Conservation (phyloP, 2,888 invertebrate species). For the Hirtodrosophila trivittata region DNA sequence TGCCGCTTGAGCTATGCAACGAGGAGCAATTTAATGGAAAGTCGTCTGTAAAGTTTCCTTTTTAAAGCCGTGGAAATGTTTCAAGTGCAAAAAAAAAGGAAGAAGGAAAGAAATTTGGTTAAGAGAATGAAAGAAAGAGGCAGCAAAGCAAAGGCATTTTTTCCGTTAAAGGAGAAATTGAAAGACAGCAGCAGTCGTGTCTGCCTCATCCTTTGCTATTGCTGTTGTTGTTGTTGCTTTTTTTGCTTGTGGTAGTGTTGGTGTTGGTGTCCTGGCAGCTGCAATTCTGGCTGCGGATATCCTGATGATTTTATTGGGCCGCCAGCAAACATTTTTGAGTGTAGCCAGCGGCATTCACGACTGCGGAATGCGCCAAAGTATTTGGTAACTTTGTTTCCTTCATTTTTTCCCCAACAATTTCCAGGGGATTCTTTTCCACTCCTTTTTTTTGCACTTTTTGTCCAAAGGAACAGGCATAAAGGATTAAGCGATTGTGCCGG, state of each 20-base stretch:
- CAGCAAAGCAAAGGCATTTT: slow-evolving; percentile 64
- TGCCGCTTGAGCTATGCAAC: slow-evolving; percentile 46
- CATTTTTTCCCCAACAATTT: slow-evolving; percentile 36
- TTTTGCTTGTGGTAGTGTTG: slow-evolving; percentile 6
- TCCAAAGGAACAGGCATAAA: slow-evolving; percentile 64
- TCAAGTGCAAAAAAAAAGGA: slow-evolving; percentile 57
- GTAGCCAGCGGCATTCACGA: slow-evolving; percentile 73
- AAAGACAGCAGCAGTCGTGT: slow-evolving; percentile 60
- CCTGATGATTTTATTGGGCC: slow-evolving; percentile 80
- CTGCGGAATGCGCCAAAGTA: slow-evolving; percentile 77
- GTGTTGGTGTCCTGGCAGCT: slow-evolving; percentile 46
- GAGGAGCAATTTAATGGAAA: slow-evolving; percentile 65
- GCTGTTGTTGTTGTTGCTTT: slow-evolving; percentile 1
- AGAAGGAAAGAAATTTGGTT: slow-evolving; percentile 20
- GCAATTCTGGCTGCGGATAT: slow-evolving; percentile 74
- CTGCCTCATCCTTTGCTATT: slow-evolving; percentile 37
- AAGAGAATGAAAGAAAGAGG: slow-evolving; percentile 18
- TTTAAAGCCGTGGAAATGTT: slow-evolving; percentile 66
- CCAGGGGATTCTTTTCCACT: slow-evolving; percentile 15
- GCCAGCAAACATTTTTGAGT: slow-evolving; percentile 79
- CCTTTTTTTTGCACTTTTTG: slow-evolving; percentile 9
- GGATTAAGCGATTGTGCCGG: slow-evolving; percentile 72
- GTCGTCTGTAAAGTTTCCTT: slow-evolving; percentile 62
- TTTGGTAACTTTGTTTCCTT: slow-evolving; percentile 66
- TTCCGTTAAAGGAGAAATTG: slow-evolving; percentile 55